Evolutionary conservation across 1,140 invertebrate genomes (phyloP).

Genomic region (Hesperophylax magnus): DNA sequence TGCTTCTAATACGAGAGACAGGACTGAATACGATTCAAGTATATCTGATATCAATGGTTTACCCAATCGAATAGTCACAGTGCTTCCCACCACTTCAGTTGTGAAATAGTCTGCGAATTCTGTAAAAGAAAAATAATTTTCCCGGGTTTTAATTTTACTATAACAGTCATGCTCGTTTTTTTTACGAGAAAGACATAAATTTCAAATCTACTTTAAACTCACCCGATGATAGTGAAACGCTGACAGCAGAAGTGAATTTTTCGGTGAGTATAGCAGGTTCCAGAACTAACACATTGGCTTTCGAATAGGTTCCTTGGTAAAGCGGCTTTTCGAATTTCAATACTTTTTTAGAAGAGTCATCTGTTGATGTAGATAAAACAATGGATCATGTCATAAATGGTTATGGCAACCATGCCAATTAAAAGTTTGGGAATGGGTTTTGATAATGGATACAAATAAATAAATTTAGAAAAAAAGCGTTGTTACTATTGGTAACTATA

Average conservation of each 20-base stretch:
- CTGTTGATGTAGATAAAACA: not conserved
- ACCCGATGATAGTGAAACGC: not conserved
- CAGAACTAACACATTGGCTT: not conserved
- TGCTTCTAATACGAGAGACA: not conserved
- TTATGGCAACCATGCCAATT: not conserved
- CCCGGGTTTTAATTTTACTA: not conserved
- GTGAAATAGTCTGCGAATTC: not conserved
- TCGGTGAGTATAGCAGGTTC: not conserved
- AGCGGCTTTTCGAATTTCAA: not conserved
- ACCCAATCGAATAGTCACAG: not conserved
- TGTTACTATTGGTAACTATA: too few relatives aligned
- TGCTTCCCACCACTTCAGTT: not conserved
- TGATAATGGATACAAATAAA: too few relatives aligned
- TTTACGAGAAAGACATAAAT: not conserved
- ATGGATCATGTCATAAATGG: not conserved
- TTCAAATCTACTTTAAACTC: not conserved
- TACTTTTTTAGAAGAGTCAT: not conserved
- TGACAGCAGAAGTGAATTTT: not conserved
- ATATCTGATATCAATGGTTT: not conserved
- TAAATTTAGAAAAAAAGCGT: too few relatives aligned
- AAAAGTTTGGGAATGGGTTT: too few relatives aligned
- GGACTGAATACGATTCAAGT: not conserved
- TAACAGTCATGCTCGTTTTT: not conserved
- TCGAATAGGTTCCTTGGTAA: slow-evolving; percentile 15
- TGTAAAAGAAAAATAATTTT: not conserved